Conservation (phyloP, 2,113 vertebrate genomes). For the Stictonetta naevosa region DNA sequence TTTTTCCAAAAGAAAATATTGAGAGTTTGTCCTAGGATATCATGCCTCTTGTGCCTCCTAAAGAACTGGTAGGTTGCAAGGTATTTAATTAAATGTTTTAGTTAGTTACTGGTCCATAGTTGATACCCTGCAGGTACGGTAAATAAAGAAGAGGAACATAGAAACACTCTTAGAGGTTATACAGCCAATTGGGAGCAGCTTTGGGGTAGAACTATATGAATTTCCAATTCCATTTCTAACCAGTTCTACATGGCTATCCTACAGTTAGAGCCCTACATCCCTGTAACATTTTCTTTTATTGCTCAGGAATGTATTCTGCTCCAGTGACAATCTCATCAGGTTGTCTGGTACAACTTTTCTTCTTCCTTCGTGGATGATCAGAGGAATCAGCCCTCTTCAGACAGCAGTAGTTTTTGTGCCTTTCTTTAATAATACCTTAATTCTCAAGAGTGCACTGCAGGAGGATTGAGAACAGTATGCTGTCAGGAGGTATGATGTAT, state of each 20-base stretch:
- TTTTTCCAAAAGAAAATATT: not conserved
- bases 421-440: not conserved
- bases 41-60: not conserved
- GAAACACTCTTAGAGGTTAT: not conserved
- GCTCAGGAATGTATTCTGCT: not conserved
- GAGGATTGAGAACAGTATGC: too few species aligned
- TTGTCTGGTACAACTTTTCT: not conserved
- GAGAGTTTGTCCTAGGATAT: not conserved
- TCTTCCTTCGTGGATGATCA: not conserved
- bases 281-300: not conserved
- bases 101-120: not conserved
- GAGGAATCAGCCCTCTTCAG: not conserved
- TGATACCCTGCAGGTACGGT: not conserved
- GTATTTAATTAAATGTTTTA: not conserved
- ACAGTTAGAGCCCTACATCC: not conserved
- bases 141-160: not conserved
- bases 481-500: not conserved
- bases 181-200: not conserved
- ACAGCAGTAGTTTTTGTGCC: not conserved
- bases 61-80: not conserved
- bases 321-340: not conserved
- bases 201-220: not conserved
- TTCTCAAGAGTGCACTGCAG: not conserved
- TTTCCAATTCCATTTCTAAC: not conserved
- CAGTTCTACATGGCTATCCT: not conserved